Evolutionary conservation across 2,113 vertebrate genomes (phyloP).

Genomic region (Nothocercus julius): DNA sequence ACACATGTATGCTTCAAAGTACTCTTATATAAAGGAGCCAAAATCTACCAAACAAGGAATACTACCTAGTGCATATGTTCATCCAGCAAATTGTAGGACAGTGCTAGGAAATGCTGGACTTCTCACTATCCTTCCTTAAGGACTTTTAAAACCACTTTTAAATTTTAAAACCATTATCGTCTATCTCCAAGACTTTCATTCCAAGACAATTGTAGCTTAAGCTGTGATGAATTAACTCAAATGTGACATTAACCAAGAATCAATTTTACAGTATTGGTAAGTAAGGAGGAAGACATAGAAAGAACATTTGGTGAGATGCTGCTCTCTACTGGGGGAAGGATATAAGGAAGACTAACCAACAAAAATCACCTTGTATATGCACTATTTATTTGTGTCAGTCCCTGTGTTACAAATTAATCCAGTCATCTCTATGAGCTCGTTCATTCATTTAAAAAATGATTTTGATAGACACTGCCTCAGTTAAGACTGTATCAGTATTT

Average conservation of each 20-base stretch:
- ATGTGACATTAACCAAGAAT: background rate
- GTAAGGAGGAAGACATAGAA: background rate
- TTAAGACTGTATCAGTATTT: background rate
- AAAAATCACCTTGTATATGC: background rate
- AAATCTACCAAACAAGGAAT: background rate
- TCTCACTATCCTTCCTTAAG: background rate
- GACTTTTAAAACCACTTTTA: background rate
- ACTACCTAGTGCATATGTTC: background rate
- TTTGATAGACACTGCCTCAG: accelerated
- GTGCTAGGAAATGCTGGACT: background rate
- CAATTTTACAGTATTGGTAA: background rate
- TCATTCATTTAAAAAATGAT: background rate
- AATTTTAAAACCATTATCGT: background rate
- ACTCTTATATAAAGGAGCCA: background rate
- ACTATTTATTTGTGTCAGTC: background rate
- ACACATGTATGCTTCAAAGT: background rate
- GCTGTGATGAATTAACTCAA: background rate
- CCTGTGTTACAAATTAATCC: background rate
- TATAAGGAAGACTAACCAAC: background rate
- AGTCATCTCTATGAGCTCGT: background rate
- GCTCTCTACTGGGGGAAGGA: slow-evolving; percentile 74
- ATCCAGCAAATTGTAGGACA: background rate
- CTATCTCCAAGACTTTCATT: background rate
- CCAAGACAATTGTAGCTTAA: background rate
- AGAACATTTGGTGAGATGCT: slow-evolving; percentile 67